Evolutionary conservation across 1,140 invertebrate species (phyloP), one percentile per base, ranked within the genome.

Genomic region (Lanistes nyassanus): DNA sequence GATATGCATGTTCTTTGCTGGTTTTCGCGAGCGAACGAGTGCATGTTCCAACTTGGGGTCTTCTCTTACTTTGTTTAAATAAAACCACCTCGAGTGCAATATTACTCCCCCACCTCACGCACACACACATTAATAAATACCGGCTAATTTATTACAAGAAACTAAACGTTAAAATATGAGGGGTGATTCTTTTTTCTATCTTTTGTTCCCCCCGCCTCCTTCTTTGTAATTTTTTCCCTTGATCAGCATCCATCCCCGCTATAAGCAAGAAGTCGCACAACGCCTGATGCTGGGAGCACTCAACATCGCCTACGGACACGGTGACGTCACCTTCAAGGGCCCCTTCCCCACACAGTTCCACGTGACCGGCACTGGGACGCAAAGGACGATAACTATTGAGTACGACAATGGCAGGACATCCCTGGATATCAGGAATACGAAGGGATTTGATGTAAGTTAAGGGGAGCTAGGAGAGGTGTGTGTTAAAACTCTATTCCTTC

Each of bases 391-490:
- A 29, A 76, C 11, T 5, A 68, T 79, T 3, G 47, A 36, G 11
- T 77, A 71, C 53, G 64, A 76, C 36, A 51, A 78, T 37, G 70
- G 76, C 2, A 16, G 26, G 7, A 62, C 55, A 31, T 37, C 29
- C 5, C 37, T 83, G 31, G 72, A 78, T 26, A 71, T 82, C n/a
- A 47, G 80, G 39, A 31, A 60, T 11, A 74, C 42, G 16, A 31
- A 78, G 36, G 82, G 80, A 19, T 83, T 83, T 80, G 79, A 83
- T 74, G 83, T 83, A 67, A 55, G 74, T 55, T 16, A 3, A 42
- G 5, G 5, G 39, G 39, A 13, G 5, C 39, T 42, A 2, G 34
- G n/a, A n/a, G n/a, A n/a, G n/a, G n/a, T n/a, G n/a, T n/a, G n/a
- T n/a, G n/a, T n/a, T n/a, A n/a, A n/a, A n/a, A n/a, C n/a, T n/a